phyloP scores from a whole-genome alignment of 2,797 vertebrate genomes.

The Potorous gilbertii region DNA sequence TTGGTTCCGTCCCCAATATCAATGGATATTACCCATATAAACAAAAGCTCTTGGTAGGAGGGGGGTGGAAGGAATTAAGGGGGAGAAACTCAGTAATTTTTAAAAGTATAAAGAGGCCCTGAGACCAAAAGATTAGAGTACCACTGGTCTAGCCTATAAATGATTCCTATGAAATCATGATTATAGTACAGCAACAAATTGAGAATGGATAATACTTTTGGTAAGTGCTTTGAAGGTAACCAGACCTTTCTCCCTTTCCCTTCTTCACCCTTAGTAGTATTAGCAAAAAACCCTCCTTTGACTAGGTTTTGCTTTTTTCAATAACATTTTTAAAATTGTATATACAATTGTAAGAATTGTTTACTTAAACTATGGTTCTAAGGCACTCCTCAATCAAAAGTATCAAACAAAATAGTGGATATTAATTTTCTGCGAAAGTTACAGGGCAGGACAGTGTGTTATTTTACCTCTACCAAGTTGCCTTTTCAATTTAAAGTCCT shows the following conservation, averaged over 20 bases:
- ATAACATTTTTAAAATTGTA: background rate
- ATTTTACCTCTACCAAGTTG: background rate
- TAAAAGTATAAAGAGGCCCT: background rate
- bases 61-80: background rate
- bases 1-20: too few species aligned
- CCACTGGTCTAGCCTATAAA: background rate
- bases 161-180: background rate
- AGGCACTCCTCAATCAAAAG: constrained; percentile 1
- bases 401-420: background rate
- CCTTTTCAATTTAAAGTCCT: background rate
- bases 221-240: constrained; percentile 31
- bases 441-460: constrained; percentile 34
- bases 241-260: background rate
- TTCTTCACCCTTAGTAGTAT: constrained; percentile 35
- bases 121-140: background rate
- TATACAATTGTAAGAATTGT: constrained; percentile 53
- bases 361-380: constrained; percentile 54
- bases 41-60: background rate
- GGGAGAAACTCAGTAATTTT: background rate
- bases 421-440: background rate
- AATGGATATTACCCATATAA: background rate
- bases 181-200: constrained; percentile 32
- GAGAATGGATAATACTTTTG: constrained; percentile 25
- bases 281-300: constrained; percentile 51
- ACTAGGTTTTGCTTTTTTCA: constrained; percentile 58